These are phyloP conservation scores for Macquaria australasica DNA, from an alignment of 2,113 vertebrate species.

Conservation along the genomic window DNA sequence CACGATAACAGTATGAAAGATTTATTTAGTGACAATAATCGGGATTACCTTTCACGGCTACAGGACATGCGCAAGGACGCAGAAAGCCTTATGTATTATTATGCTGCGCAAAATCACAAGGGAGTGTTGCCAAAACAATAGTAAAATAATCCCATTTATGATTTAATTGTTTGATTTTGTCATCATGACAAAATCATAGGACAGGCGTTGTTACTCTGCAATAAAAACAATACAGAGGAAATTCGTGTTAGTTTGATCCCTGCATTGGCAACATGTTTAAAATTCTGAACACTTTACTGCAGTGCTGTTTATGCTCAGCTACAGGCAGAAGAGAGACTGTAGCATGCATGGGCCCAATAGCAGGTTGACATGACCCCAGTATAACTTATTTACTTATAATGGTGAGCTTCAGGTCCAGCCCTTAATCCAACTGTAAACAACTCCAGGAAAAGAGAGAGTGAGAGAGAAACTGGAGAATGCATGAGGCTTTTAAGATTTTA, in stretches of 20 bases:
- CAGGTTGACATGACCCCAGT: conserved; percentile 53
- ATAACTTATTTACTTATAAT: conserved; percentile 54
- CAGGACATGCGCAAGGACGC: background rate
- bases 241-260: background rate
- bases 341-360: background rate
- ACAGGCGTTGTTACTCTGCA: background rate
- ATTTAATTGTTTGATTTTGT: background rate
- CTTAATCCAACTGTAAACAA: conserved; percentile 60
- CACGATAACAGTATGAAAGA: conserved; percentile 33
- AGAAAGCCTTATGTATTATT: background rate
- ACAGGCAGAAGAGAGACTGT: conserved; percentile 4
- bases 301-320: background rate
- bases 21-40: conserved; percentile 57
- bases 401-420: conserved; percentile 36
- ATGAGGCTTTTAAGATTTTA: conserved; percentile 21
- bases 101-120: conserved; percentile 5
- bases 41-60: background rate
- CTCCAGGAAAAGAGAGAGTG: conserved; percentile 39
- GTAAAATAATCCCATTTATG: background rate
- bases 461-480: conserved; percentile 36
- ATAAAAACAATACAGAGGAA: background rate
- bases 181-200: background rate
- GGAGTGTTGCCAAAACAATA: background rate
- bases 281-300: background rate
- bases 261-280: background rate